These are phyloP conservation scores for Stylophora pistillata DNA, from an alignment of 64 coral and sea anemone species.

Conservation along the genomic window DNA sequence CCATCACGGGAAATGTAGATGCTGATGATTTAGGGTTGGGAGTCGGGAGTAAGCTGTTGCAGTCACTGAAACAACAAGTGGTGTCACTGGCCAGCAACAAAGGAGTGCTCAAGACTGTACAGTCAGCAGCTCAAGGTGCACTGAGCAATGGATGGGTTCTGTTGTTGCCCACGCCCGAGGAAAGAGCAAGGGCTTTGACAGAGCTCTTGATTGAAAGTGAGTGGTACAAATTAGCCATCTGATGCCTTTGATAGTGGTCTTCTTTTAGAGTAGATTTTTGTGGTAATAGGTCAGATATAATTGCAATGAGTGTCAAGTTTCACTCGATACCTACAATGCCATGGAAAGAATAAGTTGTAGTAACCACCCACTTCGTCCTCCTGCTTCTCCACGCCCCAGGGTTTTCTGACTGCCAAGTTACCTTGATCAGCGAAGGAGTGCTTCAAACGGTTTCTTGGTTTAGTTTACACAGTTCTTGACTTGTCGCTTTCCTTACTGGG, in stretches of 20 bases:
- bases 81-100: constrained; percentile 93
- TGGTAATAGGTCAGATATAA: no score
- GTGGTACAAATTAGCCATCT: not conserved
- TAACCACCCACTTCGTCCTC: not conserved
- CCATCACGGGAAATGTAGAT: constrained; percentile 84
- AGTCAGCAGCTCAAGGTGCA: constrained; percentile 88
- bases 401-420: not conserved
- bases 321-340: no score
- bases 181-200: constrained; percentile 87
- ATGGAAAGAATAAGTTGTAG: no score
- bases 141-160: constrained; percentile 93
- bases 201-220: constrained; percentile 91
- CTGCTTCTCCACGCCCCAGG: not conserved
- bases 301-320: no score
- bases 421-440: no score
- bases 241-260: not conserved
- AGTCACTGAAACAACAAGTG: constrained; percentile 97
- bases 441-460: no score
- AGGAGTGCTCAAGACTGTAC: constrained; percentile 93
- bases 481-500: no score
- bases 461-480: no score
- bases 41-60: constrained; percentile 94
- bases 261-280: no score
- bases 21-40: constrained; percentile 87
- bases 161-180: constrained; percentile 91